Percentiles rank a stretch among this genome's conserved stretches.
phyloP scores from a whole-genome alignment of 2,113 vertebrate species.

The Puntigrus tetrazona region DNA sequence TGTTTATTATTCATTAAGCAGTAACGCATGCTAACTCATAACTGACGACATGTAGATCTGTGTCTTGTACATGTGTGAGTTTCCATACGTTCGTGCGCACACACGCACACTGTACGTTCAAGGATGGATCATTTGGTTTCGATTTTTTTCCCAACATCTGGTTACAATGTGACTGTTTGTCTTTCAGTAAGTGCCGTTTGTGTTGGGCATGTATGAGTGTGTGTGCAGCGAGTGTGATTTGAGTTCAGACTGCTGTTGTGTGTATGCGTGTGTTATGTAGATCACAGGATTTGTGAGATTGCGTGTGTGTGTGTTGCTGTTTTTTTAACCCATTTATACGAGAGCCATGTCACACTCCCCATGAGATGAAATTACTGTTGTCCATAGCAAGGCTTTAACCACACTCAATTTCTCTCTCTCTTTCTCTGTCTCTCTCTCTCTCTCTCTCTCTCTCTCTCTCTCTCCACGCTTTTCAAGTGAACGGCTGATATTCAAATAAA shows the following conservation, averaged over 20 bases:
- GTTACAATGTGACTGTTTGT: slow-evolving; percentile 37
- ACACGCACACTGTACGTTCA: not conserved
- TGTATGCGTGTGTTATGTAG: not conserved
- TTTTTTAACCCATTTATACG: not conserved
- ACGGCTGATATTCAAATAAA: not conserved
- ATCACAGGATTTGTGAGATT: slow-evolving; percentile 1
- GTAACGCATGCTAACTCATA: slow-evolving; percentile 34
- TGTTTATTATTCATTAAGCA: slow-evolving; percentile 33
- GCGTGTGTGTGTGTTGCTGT: not conserved
- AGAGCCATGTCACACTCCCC: slow-evolving; percentile 23
- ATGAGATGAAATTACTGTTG: slow-evolving; percentile 24
- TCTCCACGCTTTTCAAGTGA: not conserved
- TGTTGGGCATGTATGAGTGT: not conserved
- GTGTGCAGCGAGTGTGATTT: not conserved
- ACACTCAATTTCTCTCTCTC: slow-evolving; percentile 1
- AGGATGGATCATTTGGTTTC: slow-evolving; percentile 39
- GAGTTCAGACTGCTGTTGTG: not conserved
- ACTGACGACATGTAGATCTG: not conserved
- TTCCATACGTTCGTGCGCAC: not conserved
- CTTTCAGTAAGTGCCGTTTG: not conserved
- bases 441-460: not conserved
- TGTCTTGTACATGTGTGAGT: slow-evolving; percentile 17
- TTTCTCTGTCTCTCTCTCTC: too few species aligned
- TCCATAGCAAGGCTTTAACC: not conserved
- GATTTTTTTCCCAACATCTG: slow-evolving; percentile 48